phyloP scores from a whole-genome alignment of 2,797 vertebrate species.

The Sebastes nivosus region DNA sequence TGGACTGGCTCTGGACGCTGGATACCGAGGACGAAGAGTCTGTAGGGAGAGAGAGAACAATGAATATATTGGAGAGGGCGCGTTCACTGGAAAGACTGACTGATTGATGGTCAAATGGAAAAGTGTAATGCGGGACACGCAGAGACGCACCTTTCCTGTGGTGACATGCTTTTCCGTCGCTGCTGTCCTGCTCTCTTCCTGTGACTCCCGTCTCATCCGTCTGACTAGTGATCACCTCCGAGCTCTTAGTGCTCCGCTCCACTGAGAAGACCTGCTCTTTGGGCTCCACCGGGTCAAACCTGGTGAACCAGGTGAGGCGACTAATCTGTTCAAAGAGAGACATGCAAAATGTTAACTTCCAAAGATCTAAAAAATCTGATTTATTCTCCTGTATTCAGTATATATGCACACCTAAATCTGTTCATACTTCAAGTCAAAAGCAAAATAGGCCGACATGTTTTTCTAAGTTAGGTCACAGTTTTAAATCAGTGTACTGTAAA shows the following conservation, averaged over 20 bases:
- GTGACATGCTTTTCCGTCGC: neutral
- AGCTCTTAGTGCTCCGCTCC: slow-evolving; percentile 14
- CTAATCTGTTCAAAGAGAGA: slow-evolving; percentile 78
- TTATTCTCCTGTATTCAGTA: neutral
- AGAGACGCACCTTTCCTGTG: slow-evolving; percentile 60
- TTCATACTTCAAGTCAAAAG: neutral
- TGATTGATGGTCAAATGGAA: neutral
- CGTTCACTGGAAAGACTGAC: neutral
- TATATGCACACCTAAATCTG: neutral
- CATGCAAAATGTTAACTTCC: neutral
- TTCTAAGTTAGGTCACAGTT: neutral
- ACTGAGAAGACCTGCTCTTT: slow-evolving; percentile 58
- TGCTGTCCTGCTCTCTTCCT: slow-evolving; percentile 8
- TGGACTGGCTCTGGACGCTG: slow-evolving; percentile 58
- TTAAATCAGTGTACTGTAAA: neutral
- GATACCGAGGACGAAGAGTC: slow-evolving; percentile 50
- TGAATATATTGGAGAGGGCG: neutral
- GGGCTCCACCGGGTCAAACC: slow-evolving; percentile 76
- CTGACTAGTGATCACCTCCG: neutral
- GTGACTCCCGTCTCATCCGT: neutral
- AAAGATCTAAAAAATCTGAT: neutral
- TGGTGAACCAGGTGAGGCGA: slow-evolving; percentile 93
- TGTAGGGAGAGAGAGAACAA: slow-evolving; percentile 14
- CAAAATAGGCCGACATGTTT: neutral
- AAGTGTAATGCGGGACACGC: neutral